Base-by-base conservation (phyloP, 92 coral and sea anemone species). In the Epizoanthus rinbou region DNA sequence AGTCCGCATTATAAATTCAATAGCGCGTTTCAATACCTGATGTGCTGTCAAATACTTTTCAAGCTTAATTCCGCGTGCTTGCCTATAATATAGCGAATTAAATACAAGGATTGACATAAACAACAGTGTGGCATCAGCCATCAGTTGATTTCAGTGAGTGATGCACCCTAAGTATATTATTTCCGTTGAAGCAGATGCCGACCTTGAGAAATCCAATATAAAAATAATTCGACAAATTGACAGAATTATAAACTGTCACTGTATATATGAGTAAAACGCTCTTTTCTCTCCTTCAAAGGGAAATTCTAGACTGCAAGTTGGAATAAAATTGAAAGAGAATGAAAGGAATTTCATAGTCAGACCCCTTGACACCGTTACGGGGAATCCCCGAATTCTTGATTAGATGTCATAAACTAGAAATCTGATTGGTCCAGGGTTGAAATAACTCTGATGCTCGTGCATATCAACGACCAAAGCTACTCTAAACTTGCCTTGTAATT, bases 381-480 rank as follows among this genome's bases (percentile, higher is more conserved):
- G 72, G 72, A 67, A 28, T 67, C 72, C 72, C 72, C 72, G 45
- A 15, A 28, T 67, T 14, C 13, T 25, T 25, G 24, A 64, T 64
- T 11, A 64, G 41, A 33, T 67, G 73, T 67, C 73, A 67, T 5
- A 67, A 28, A 66, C 0, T 19, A 14, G 72, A 37, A 25, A 66
- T 33, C 39, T 66, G 72, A 66, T 66, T 66, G 72, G 72, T 66
- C 22, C 21, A n/a, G 15, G 31, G 17, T 66, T 31, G 43, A 33
- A 66, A 66, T 66, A 67, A 31, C 73, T 28, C 16, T 33, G 73
- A 33, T 41, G 73, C 31, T 28, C 6, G 41, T 25, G 0, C 41
- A 33, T 16, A 13, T 67, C 8, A 0, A n/a, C 45, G 17, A 15
- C 19, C 73, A 67, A 41, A 67, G 16, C 54, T 50, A 9, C 54